Conservation (phyloP, 2,888 invertebrate genomes). For the Dilophus febrilis region DNA sequence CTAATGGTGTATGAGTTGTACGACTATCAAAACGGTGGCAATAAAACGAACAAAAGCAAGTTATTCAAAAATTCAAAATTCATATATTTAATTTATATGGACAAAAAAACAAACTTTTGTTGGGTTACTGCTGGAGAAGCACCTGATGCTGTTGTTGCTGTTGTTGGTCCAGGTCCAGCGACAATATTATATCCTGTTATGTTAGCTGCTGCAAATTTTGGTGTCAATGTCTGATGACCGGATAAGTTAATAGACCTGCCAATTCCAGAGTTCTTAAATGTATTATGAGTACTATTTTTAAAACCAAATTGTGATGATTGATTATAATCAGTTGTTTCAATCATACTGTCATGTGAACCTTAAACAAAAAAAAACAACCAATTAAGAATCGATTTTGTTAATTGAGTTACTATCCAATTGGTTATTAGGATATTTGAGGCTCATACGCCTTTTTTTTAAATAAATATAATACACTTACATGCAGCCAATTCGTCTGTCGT, state of each 20-base stretch:
- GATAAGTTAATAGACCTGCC: no score
- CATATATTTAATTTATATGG: neutral
- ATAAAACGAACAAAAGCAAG: neutral
- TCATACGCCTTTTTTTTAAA: no score
- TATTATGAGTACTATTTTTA: no score
- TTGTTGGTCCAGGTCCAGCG: no score
- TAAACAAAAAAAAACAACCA: no score
- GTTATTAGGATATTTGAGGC: constrained; percentile 13
- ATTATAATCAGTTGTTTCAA: neutral
- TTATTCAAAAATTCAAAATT: neutral
- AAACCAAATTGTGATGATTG: no score
- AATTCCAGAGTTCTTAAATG: no score
- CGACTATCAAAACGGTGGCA: constrained; percentile 16
- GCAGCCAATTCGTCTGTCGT: constrained; percentile 51
- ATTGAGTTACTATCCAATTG: constrained; percentile 19
- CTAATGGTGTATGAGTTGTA: constrained; percentile 22
- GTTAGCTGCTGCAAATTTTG: no score
- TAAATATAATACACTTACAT: constrained; percentile 28
- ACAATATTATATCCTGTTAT: no score
- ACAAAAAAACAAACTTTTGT: neutral
- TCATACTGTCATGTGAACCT: constrained; percentile 1
- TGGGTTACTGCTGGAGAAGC: no score
- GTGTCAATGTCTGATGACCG: no score
- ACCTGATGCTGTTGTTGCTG: no score
- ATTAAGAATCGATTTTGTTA: constrained; percentile 10